phyloP scores from a whole-genome alignment of 2,113 vertebrate genomes.

The Carassius gibelio region DNA sequence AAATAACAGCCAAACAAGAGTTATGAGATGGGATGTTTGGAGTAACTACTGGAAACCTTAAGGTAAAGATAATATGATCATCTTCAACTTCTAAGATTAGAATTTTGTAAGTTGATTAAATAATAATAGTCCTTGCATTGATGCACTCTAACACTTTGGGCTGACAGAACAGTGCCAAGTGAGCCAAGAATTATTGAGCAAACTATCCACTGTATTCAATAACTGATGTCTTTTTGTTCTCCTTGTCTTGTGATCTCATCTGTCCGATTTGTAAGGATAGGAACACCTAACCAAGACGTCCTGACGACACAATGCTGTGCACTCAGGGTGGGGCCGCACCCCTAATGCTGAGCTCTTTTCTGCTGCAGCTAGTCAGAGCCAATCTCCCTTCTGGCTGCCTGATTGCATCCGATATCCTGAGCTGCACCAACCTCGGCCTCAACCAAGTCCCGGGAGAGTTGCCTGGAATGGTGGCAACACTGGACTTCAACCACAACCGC shows the following conservation, averaged over 20 bases:
- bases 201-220: background rate
- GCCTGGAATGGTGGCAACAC: slow-evolving; percentile 74
- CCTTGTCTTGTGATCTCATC: background rate
- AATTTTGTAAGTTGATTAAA: background rate
- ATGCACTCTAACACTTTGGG: background rate
- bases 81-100: background rate
- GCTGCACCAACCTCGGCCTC: slow-evolving; percentile 81
- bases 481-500: slow-evolving; percentile 91
- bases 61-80: slow-evolving; percentile 19
- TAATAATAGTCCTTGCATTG: background rate
- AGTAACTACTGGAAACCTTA: background rate
- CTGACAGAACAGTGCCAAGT: background rate
- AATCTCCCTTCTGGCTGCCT: slow-evolving; percentile 78
- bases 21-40: slow-evolving; percentile 22
- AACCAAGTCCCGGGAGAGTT: slow-evolving; percentile 74
- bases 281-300: background rate
- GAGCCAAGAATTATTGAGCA: background rate
- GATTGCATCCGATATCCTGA: slow-evolving; percentile 88
- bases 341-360: slow-evolving; percentile 35
- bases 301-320: slow-evolving; percentile 55
- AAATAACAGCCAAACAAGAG: background rate
- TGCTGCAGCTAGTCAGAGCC: slow-evolving; percentile 41
- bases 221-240: background rate
- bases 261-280: background rate
- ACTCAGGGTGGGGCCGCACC: slow-evolving; percentile 37